These are phyloP conservation scores for Deilephila elpenor DNA, from an alignment of 2,888 invertebrate species.

Conservation along the genomic window DNA sequence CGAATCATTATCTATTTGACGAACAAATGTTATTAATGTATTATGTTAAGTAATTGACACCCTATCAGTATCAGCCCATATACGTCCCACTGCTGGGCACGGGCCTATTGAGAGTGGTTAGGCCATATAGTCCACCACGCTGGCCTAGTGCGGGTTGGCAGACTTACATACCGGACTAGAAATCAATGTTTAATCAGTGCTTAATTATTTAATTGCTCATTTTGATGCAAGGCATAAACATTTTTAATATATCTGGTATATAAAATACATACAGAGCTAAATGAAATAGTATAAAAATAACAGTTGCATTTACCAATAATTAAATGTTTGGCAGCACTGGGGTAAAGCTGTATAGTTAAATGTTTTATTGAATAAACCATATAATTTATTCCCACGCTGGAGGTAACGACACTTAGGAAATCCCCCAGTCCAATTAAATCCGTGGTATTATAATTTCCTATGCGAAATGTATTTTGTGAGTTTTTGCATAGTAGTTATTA, in stretches of 20 bases:
- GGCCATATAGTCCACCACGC: too few relatives aligned
- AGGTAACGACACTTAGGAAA: neutral
- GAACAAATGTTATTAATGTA: too few relatives aligned
- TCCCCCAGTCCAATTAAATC: slow-evolving; percentile 5
- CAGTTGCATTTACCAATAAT: neutral
- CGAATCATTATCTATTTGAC: neutral
- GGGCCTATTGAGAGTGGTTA: too few relatives aligned
- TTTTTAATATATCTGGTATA: too few relatives aligned
- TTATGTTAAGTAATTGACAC: too few relatives aligned
- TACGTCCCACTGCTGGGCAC: neutral
- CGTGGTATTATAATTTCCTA: neutral
- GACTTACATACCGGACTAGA: too few relatives aligned
- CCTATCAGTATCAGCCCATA: neutral
- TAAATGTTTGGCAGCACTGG: neutral
- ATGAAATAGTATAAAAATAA: too few relatives aligned
- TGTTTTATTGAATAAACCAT: neutral
- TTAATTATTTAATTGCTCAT: too few relatives aligned
- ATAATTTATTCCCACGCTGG: neutral
- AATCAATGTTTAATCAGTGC: too few relatives aligned
- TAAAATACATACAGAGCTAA: too few relatives aligned
- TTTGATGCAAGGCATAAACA: too few relatives aligned
- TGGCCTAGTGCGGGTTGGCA: too few relatives aligned
- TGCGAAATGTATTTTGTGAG: neutral
- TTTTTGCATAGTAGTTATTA: neutral
- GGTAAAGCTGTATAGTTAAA: neutral